Evolutionary conservation across 1,140 invertebrate genomes (phyloP).

Genomic region (Diorhabda carinulata): DNA sequence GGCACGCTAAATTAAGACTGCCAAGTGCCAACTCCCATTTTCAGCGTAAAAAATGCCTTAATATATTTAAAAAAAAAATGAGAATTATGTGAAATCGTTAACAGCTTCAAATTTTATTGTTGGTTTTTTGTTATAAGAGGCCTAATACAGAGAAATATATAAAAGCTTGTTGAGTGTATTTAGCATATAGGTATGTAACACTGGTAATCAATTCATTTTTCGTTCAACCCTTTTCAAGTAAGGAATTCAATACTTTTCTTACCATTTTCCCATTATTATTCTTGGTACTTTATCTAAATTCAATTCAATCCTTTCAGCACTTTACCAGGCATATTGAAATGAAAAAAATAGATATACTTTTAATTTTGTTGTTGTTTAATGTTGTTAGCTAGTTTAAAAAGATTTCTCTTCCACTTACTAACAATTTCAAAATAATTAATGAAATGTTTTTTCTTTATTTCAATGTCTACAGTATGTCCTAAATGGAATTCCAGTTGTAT

Average conservation of each 20-base stretch:
- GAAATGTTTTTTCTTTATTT: too few species aligned
- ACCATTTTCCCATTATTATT: too few species aligned
- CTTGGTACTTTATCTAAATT: too few species aligned
- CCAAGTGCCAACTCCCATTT: conserved; percentile 27
- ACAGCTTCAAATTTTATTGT: conserved; percentile 29
- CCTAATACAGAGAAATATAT: neutral
- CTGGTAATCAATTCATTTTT: neutral
- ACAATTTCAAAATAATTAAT: too few species aligned
- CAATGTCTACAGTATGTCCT: too few species aligned
- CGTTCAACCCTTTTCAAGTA: too few species aligned
- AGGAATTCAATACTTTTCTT: too few species aligned
- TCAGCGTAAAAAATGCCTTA: conserved; percentile 26
- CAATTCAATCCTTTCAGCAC: too few species aligned
- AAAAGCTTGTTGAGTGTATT: neutral
- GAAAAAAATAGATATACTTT: neutral
- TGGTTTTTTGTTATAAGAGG: conserved; percentile 16
- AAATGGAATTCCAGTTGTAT: too few species aligned
- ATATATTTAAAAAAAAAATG: conserved; percentile 4
- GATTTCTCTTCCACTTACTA: too few species aligned
- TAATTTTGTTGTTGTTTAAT: neutral
- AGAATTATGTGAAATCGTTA: conserved; percentile 27
- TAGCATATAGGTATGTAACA: neutral
- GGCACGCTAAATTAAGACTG: conserved; percentile 21
- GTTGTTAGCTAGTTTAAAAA: too few species aligned
- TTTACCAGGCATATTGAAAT: too few species aligned